Percentiles rank a stretch among this genome's conserved stretches.
Conservation (phyloP, 1,140 invertebrate genomes). For the Drosophila ambigua region DNA sequence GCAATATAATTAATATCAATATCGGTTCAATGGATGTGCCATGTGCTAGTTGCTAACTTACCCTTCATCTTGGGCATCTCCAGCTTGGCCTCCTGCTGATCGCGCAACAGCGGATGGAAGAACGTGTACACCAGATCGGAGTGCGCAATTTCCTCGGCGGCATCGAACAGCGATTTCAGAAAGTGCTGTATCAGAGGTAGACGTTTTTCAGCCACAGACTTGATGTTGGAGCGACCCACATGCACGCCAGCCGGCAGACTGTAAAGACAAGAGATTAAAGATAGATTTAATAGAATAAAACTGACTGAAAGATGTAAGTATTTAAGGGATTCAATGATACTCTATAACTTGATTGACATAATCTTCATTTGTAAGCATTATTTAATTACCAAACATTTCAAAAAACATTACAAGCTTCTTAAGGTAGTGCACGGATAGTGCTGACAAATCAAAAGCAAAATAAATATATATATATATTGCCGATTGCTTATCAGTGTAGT, state of each 20-base stretch:
- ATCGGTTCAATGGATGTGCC: background rate
- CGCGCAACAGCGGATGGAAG: conserved; percentile 97
- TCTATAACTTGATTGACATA: background rate
- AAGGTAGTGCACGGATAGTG: conserved; percentile 10
- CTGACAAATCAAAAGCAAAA: conserved; percentile 27
- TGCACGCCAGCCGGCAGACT: conserved; percentile 91
- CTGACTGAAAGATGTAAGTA: no score
- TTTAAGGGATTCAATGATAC: background rate
- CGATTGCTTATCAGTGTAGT: conserved; percentile 64
- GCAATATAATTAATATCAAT: background rate
- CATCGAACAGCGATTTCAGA: conserved; percentile 92
- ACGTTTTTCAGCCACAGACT: conserved; percentile 96
- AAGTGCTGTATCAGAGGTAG: conserved; percentile 94
- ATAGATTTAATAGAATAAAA: background rate
- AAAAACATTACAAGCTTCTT: conserved; percentile 13
- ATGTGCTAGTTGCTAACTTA: conserved; percentile 25
- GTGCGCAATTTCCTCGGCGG: conserved; percentile 96
- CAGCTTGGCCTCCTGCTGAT: conserved; percentile 91
- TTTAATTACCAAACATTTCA: conserved; percentile 11
- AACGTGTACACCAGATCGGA: conserved; percentile 99
- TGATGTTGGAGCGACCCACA: conserved; percentile 96
- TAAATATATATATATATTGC: background rate
- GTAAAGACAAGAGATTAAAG: conserved; percentile 38
- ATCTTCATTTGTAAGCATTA: background rate
- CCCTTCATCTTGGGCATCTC: conserved; percentile 84